A percentile compares a stretch with the other conserved stretches of the same genome.
These are phyloP conservation scores for Caenorhabditis auriculariae DNA, from an alignment of 2,888 invertebrate genomes.

Conservation along the genomic window DNA sequence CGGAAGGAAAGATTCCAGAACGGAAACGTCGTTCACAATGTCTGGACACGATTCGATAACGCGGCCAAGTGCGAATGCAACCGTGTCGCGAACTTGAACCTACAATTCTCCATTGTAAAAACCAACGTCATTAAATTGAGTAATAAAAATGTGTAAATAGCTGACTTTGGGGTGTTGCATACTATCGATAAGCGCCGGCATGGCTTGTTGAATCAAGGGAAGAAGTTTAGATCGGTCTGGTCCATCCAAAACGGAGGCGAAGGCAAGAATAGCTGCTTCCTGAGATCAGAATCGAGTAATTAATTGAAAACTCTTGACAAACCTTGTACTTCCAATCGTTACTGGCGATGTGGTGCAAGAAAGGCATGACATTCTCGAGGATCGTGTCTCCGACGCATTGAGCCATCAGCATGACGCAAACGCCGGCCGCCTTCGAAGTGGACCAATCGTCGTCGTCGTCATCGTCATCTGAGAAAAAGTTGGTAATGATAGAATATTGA, in stretches of 20 bases:
- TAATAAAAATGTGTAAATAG: neutral
- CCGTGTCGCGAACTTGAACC: constrained; percentile 82
- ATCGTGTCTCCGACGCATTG: constrained; percentile 91
- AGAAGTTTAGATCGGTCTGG: constrained; percentile 83
- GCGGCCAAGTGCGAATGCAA: constrained; percentile 96
- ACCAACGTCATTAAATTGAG: neutral
- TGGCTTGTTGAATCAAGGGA: constrained; percentile 91
- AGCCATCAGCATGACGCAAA: constrained; percentile 94
- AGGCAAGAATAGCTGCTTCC: constrained; percentile 98
- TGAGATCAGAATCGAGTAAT: neutral
- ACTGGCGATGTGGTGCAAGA: constrained; percentile 91
- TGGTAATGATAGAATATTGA: constrained; percentile 7
- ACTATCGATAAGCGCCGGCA: constrained; percentile 89
- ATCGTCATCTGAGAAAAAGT: constrained; percentile 72
- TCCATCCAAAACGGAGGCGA: constrained; percentile 88
- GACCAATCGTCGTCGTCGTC: constrained; percentile 99
- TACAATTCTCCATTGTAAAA: constrained; percentile 10
- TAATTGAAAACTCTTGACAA: neutral
- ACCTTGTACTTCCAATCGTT: constrained; percentile 66
- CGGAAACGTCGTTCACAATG: constrained; percentile 48
- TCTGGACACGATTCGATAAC: constrained; percentile 79
- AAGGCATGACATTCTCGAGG: constrained; percentile 93
- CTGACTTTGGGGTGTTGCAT: constrained; percentile 90
- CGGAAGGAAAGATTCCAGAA: constrained; percentile 68
- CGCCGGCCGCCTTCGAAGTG: constrained; percentile 97